These are phyloP conservation scores for Agrotis exclamationis DNA, from an alignment of 2,888 invertebrate genomes.

Conservation along the genomic window DNA sequence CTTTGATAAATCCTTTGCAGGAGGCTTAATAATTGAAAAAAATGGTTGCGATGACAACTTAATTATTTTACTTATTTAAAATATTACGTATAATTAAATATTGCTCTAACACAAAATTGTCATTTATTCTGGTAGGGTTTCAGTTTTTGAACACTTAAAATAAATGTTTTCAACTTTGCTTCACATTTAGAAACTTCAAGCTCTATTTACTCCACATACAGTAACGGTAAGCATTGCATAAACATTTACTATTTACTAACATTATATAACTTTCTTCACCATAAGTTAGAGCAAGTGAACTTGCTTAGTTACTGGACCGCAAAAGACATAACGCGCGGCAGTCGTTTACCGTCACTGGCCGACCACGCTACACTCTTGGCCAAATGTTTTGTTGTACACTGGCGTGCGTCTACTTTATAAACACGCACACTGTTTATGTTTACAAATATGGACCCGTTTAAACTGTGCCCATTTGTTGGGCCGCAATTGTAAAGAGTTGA, in stretches of 20 bases:
- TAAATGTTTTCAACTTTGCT: background rate
- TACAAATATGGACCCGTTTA: slow-evolving; percentile 67
- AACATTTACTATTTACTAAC: slow-evolving; percentile 35
- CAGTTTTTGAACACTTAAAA: background rate
- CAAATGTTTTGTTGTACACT: slow-evolving; percentile 52
- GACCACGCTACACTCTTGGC: slow-evolving; percentile 49
- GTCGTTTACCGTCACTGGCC: slow-evolving; percentile 50
- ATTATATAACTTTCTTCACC: slow-evolving; percentile 59
- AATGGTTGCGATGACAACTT: too few species aligned
- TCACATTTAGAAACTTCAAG: slow-evolving; percentile 10
- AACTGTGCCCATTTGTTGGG: slow-evolving; percentile 67
- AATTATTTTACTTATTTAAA: too few species aligned
- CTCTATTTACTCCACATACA: slow-evolving; percentile 44
- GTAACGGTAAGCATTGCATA: slow-evolving; percentile 46
- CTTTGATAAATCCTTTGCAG: too few species aligned
- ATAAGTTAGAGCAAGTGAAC: slow-evolving; percentile 48
- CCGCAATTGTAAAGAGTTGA: slow-evolving; percentile 61
- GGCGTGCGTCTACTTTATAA: slow-evolving; percentile 53
- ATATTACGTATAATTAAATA: too few species aligned
- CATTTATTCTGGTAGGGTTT: too few species aligned
- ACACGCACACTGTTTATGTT: slow-evolving; percentile 61
- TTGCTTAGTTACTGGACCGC: slow-evolving; percentile 52
- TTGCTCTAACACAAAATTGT: too few species aligned
- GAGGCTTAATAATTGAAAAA: too few species aligned
- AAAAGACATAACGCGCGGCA: slow-evolving; percentile 54